These are phyloP conservation scores for Venusia cambrica DNA, from an alignment of 2,888 invertebrate genomes.

Conservation along the genomic window DNA sequence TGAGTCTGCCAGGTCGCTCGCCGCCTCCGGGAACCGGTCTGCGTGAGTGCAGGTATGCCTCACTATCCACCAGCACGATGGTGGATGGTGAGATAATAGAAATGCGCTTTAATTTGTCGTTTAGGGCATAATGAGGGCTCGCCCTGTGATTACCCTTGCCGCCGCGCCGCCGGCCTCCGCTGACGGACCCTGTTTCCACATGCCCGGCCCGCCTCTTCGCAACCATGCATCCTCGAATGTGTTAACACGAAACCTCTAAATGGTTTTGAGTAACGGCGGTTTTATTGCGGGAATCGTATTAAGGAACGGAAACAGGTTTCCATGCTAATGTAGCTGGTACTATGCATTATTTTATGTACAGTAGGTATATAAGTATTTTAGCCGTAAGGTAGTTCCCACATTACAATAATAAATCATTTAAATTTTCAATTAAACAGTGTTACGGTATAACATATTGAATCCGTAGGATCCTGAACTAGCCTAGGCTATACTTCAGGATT, in stretches of 20 bases:
- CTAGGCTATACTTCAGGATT: too few species aligned
- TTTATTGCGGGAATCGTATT: slow-evolving; percentile 3
- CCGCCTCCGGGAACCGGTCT: slow-evolving; percentile 58
- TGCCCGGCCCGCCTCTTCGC: slow-evolving; percentile 42
- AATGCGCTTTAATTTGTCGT: slow-evolving; percentile 81
- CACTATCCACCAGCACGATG: slow-evolving; percentile 53
- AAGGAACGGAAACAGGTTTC: neutral
- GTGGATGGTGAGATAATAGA: slow-evolving; percentile 76
- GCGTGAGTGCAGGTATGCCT: slow-evolving; percentile 24
- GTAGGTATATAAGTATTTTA: slow-evolving; percentile 5
- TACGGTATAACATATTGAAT: too few species aligned
- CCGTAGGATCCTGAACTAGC: too few species aligned
- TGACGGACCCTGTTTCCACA: slow-evolving; percentile 75
- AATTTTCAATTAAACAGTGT: too few species aligned
- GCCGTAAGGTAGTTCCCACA: slow-evolving; percentile 43
- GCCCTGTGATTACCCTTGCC: slow-evolving; percentile 82
- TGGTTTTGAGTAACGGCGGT: slow-evolving; percentile 24
- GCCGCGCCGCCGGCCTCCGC: slow-evolving; percentile 75
- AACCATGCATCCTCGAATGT: slow-evolving; percentile 49
- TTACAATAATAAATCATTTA: too few species aligned
- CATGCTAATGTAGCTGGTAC: too few species aligned
- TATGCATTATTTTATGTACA: neutral
- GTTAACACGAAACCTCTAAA: slow-evolving; percentile 39
- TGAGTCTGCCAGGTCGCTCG: slow-evolving; percentile 31
- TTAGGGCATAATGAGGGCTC: slow-evolving; percentile 77